Base-by-base conservation (phyloP, 2,888 invertebrate genomes). In the Palloptera scutellata region DNA sequence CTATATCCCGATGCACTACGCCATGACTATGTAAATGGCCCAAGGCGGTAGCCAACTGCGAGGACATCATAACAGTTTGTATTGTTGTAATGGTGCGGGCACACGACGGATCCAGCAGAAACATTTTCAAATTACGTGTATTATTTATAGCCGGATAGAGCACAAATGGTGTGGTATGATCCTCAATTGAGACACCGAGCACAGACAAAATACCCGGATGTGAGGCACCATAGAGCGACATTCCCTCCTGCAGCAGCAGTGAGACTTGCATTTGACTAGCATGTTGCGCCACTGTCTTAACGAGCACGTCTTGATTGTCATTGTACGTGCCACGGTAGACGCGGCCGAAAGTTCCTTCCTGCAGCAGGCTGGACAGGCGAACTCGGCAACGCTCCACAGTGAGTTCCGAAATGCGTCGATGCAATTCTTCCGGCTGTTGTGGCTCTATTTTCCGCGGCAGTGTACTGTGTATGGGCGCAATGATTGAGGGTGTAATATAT, bases 261-360 rank as follows among this genome's bases (percentile, higher is more conserved):
- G 95, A 92, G 59, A 95, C 93, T 88, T 96, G 94, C 70, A 92
- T 90, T 87, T 91, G 94, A 77, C 93, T 95, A 72, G 93, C 94
- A 84, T 94, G 94, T 84, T 94, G 94, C 64, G 95, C 96, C 53
- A 95, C 94, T 64, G 96, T 95, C 86, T 96, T 96, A 60, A 96
- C 91, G 72, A 92, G 86, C 54, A 95, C 94, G 79, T 93, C 92
- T 74, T 89, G 89, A 79, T 88, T 88, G 13, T 90, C 88, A 87
- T 91, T 92, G 86, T 89, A 93, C 73, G 86, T 93, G 13, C 95
- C 96, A 70, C 91, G 90, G 83, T 94, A 95, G 42, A 96, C 90
- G 59, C 92, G 89, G 0, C 96, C 96, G 79, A 95, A 97, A 17
- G 95, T 95, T 43, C 96, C 97, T 86, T 93, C 91, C 73, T 92